Evolutionary conservation across 2,888 invertebrate genomes (phyloP).

Genomic region (Diadegma fenestrale): DNA sequence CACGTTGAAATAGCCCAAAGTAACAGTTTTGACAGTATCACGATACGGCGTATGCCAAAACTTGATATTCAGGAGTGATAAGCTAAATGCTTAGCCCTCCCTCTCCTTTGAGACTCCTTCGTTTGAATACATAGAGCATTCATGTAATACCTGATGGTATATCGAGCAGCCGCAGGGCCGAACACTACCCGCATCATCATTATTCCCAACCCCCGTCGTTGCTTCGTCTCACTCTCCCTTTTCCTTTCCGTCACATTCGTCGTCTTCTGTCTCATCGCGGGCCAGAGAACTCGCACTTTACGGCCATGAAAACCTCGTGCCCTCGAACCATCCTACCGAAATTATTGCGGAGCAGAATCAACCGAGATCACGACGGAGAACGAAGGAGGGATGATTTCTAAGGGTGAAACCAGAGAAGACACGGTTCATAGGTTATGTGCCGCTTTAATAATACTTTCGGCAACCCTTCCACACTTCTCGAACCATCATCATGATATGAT

Average conservation of each 20-base stretch:
- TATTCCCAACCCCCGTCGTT: conserved; percentile 22
- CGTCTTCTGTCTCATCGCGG: conserved; percentile 35
- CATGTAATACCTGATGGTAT: conserved; percentile 61
- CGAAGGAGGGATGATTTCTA: conserved; percentile 18
- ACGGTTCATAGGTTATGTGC: conserved; percentile 46
- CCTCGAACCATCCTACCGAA: conserved; percentile 68
- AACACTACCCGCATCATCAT: conserved; percentile 50
- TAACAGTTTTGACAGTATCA: conserved; percentile 14
- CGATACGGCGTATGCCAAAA: conserved; percentile 77
- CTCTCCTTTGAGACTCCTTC: conserved; percentile 62
- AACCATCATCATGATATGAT: conserved; percentile 24
- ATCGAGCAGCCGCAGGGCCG: conserved; percentile 65
- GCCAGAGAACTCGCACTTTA: conserved; percentile 70
- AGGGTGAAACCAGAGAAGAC: conserved; percentile 13
- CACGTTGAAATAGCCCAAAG: conserved; percentile 8
- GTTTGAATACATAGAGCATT: conserved; percentile 58
- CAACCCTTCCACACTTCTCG: conserved; percentile 8
- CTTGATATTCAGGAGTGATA: conserved; percentile 81
- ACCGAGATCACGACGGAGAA: conserved; percentile 5
- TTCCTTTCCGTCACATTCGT: conserved; percentile 55
- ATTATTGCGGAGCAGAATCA: conserved; percentile 67
- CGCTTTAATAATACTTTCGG: conserved; percentile 38
- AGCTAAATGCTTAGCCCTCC: conserved; percentile 81
- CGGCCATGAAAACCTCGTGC: conserved; percentile 57
- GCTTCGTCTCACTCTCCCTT: conserved; percentile 1